Percentiles rank a stretch among this genome's conserved stretches.
These are phyloP conservation scores for Solen grandis DNA, from an alignment of 1,140 invertebrate species.

Conservation along the genomic window DNA sequence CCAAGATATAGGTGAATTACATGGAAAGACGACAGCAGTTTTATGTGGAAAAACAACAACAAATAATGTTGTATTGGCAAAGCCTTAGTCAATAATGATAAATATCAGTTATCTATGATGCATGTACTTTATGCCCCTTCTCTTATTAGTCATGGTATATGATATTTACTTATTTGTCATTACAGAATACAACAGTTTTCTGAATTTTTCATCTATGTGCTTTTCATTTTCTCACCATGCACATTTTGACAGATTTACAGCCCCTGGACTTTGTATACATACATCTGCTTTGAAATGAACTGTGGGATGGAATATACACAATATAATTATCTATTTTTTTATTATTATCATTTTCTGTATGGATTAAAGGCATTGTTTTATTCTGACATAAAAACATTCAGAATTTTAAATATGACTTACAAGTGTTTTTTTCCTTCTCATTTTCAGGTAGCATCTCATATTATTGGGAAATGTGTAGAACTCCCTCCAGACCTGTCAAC, in stretches of 20 bases:
- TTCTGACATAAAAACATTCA: neutral
- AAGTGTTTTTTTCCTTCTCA: neutral
- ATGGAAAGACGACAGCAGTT: neutral
- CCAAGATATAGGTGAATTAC: neutral
- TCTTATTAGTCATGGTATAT: too few relatives aligned
- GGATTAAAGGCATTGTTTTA: neutral
- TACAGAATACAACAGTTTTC: too few relatives aligned
- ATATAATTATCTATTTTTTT: neutral
- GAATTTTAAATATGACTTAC: neutral
- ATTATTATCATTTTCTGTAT: neutral
- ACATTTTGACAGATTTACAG: neutral
- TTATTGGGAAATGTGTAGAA: neutral
- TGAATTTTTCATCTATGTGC: too few relatives aligned
- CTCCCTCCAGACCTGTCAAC: neutral
- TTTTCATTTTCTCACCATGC: too few relatives aligned
- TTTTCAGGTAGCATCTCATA: neutral
- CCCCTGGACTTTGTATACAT: neutral
- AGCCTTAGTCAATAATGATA: too few relatives aligned
- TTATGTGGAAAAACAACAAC: too few relatives aligned
- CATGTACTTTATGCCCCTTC: too few relatives aligned
- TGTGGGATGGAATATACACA: neutral
- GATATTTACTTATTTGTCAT: too few relatives aligned
- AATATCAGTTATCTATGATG: too few relatives aligned
- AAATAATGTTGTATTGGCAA: too few relatives aligned
- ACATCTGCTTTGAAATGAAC: neutral